Base-by-base conservation (phyloP, 2,113 vertebrate genomes). In the Paracanthobrama guichenoti region DNA sequence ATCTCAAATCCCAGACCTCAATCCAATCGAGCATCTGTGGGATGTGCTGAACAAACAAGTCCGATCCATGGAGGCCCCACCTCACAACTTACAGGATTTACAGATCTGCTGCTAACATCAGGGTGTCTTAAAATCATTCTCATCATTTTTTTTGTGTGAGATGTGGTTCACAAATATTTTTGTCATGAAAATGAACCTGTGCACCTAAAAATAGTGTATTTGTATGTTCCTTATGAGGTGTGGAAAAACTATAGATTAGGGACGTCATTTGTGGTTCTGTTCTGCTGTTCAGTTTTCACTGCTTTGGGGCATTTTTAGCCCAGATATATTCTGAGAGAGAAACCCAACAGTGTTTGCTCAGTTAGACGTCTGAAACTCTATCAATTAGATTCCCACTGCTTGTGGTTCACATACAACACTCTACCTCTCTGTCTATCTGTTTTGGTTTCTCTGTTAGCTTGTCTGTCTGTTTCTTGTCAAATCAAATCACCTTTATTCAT, bases 291-390 rank as follows among this genome's bases (percentile, higher is more conserved):
- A 69, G 60, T 46, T 80, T 67, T 31, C 42, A 50, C 78, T 80
- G 60, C 60, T 80, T 66, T 6, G 7, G 24, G 31, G 14, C 73
- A 10, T 50, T 78, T 85, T 55, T 13, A 87, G 62, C 53, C 64
- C 12, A 50, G 14, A 20, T 48, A 31, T 44, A 73, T 79, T 75
- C 50, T 16, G 50, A 74, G 48, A 83, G 57, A 53, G 46, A 75
- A 53, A 83, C 79, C 84, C 81, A 79, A 26, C 66, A 72, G 26
- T 26, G 59, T 75, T 81, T 81, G 48, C 72, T 67, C 84, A 79
- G 80, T 78, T 50, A 81, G 86, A 64, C 57, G n/a, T 81, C 78
- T 77, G 60, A 85, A 82, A 85, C 48, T 71, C 84, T 75, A 59
- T 83, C 77, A 88, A 46, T 22, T 88, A 74, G 66, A 53, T 83